Evolutionary conservation across 2,888 invertebrate genomes (phyloP).

Genomic region (Trachelus tabidus): DNA sequence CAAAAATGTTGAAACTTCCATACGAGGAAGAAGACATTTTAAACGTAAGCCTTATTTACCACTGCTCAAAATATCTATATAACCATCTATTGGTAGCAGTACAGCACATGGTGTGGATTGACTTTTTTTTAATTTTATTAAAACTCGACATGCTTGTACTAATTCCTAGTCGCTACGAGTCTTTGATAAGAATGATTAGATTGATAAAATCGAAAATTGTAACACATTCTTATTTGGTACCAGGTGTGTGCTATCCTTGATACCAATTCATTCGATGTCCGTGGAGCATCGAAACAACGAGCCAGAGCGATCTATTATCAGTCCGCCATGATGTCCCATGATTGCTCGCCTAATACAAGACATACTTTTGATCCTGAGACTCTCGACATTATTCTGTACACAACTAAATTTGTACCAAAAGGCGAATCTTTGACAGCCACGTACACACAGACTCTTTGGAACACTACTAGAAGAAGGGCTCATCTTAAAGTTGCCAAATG

Average conservation of each 20-base stretch:
- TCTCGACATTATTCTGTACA: conserved; percentile 72
- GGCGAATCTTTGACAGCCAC: conserved; percentile 76
- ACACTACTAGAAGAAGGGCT: conserved; percentile 74
- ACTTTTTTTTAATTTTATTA: not conserved
- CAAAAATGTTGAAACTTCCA: conserved; percentile 70
- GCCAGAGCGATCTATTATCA: conserved; percentile 73
- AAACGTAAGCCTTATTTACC: conserved; percentile 62
- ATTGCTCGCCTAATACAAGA: conserved; percentile 78
- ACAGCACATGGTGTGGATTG: not conserved
- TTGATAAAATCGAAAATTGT: not conserved
- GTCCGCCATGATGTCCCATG: conserved; percentile 78
- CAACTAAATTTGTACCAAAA: conserved; percentile 75
- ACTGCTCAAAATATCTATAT: conserved; percentile 21
- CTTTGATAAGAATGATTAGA: not conserved
- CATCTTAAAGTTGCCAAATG: conserved; percentile 74
- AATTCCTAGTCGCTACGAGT: not conserved
- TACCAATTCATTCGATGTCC: conserved; percentile 78
- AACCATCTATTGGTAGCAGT: not conserved
- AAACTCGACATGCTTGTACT: not conserved
- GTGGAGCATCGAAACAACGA: conserved; percentile 55
- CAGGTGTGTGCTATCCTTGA: conserved; percentile 74
- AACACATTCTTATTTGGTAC: not conserved
- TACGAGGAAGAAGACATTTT: conserved; percentile 72
- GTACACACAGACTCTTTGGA: conserved; percentile 78
- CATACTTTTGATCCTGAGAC: conserved; percentile 74